Conservation (phyloP, 2,113 vertebrate species). For the Lucifuga dentata region DNA sequence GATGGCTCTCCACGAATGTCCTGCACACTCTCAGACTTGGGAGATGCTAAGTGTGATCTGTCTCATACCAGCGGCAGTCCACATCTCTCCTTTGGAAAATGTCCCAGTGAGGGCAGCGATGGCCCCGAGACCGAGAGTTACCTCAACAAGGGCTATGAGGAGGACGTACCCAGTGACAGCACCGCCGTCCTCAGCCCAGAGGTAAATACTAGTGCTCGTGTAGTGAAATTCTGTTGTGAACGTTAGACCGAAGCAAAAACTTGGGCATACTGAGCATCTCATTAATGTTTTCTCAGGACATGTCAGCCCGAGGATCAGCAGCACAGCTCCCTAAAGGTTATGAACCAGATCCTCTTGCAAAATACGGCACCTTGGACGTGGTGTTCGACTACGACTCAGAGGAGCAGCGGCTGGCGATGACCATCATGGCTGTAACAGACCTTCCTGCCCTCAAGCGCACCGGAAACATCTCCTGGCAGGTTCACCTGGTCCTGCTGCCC, state of each 20-base stretch:
- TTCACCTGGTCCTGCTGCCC: conserved; percentile 96
- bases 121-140: conserved; percentile 91
- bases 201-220: conserved; percentile 75
- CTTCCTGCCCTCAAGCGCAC: conserved; percentile 90
- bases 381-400: conserved; percentile 94
- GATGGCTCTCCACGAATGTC: conserved; percentile 96
- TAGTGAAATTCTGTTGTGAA: neutral
- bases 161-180: conserved; percentile 96
- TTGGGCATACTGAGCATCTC: neutral
- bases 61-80: conserved; percentile 94
- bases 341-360: conserved; percentile 91
- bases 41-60: conserved; percentile 92
- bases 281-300: conserved; percentile 82
- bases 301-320: conserved; percentile 92
- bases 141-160: conserved; percentile 94
- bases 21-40: conserved; percentile 92
- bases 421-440: conserved; percentile 94
- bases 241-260: neutral
- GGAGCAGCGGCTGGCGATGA: conserved; percentile 93
- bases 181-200: conserved; percentile 96
- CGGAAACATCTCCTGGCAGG: conserved; percentile 94
- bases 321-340: conserved; percentile 93
- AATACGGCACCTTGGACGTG: conserved; percentile 95
- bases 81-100: conserved; percentile 90
- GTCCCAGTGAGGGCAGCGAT: conserved; percentile 90